Evolutionary conservation across 2,797 vertebrate species (phyloP).

Genomic region (Lophius americanus): DNA sequence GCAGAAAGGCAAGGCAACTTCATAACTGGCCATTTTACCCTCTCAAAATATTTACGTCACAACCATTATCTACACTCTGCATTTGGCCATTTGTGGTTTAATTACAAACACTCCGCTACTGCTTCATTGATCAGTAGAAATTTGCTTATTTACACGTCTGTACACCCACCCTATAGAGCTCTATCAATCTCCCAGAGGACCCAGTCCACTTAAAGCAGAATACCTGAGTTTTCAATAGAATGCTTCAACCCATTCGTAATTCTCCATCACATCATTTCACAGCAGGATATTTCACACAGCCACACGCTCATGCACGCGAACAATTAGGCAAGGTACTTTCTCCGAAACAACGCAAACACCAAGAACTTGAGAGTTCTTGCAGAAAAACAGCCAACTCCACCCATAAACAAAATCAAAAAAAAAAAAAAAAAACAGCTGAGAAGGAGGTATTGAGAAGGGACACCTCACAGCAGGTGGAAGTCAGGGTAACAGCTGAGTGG

Average conservation of each 20-base stretch:
- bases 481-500: conserved; percentile 37
- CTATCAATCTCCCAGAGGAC: conserved; percentile 82
- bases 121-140: conserved; percentile 83
- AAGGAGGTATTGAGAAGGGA: conserved; percentile 65
- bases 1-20: conserved; percentile 90
- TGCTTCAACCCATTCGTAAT: conserved; percentile 80
- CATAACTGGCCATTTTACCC: conserved; percentile 84
- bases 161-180: conserved; percentile 85
- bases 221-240: conserved; percentile 94
- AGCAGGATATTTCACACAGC: conserved; percentile 68
- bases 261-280: conserved; percentile 82
- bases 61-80: conserved; percentile 90
- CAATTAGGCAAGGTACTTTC: conserved; percentile 47
- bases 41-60: conserved; percentile 87
- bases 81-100: conserved; percentile 89
- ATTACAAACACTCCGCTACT: conserved; percentile 79
- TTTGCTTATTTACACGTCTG: conserved; percentile 91
- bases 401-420: conserved; percentile 40
- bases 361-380: conserved; percentile 35
- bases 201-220: conserved; percentile 85
- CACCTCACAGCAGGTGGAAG: conserved; percentile 62
- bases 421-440: conserved; percentile 30
- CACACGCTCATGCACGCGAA: conserved; percentile 38
- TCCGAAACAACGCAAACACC: conserved; percentile 33
- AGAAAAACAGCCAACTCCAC: conserved; percentile 37